These are phyloP conservation scores for Chymomyza costata DNA, from an alignment of 1,140 invertebrate genomes.

Conservation along the genomic window DNA sequence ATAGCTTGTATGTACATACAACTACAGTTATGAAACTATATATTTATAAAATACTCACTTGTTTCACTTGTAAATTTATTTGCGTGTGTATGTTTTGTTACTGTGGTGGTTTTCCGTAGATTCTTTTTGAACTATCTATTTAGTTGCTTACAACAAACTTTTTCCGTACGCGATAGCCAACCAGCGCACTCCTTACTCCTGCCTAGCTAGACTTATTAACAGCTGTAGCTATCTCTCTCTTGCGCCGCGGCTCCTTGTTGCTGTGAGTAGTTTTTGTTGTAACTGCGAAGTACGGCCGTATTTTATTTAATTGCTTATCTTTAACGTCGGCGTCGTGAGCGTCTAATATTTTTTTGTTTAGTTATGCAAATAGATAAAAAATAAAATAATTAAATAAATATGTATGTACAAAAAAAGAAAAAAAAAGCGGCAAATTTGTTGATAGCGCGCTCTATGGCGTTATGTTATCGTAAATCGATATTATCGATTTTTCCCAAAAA, in stretches of 20 bases:
- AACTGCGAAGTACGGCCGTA: conserved; percentile 31
- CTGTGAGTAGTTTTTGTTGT: conserved; percentile 14
- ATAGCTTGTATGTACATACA: background rate
- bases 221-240: conserved; percentile 10
- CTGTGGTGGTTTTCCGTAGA: conserved; percentile 1
- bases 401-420: conserved; percentile 41
- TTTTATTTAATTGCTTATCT: conserved; percentile 21
- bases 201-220: conserved; percentile 39
- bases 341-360: too few relatives aligned
- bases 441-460: conserved; percentile 11
- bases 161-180: too few relatives aligned
- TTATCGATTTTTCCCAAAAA: conserved; percentile 50
- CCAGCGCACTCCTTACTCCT: background rate
- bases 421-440: conserved; percentile 40
- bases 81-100: too few relatives aligned
- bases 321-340: conserved; percentile 19
- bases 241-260: background rate
- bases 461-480: conserved; percentile 56
- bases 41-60: conserved; percentile 59
- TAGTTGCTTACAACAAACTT: conserved; percentile 6
- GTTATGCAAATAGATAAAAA: conserved; percentile 30
- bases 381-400: conserved; percentile 36
- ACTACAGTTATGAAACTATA: conserved; percentile 8
- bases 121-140: too few relatives aligned
- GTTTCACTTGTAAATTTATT: conserved; percentile 29